Evolutionary conservation across 2,888 invertebrate genomes (phyloP), one percentile per base, ranked within the genome.

Genomic region (Stratiomys singularior): DNA sequence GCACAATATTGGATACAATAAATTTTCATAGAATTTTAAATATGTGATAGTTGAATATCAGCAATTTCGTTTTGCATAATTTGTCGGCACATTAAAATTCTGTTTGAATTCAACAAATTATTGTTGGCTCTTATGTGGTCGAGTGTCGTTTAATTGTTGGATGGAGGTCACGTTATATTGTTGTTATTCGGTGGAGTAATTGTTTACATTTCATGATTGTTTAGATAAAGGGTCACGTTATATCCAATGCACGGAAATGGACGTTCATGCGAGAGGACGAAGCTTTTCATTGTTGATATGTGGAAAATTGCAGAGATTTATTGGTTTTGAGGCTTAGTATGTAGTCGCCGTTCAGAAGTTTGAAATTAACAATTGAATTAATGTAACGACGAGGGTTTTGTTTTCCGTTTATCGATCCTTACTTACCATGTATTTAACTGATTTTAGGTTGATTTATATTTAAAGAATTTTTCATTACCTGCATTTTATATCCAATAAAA

Each of bases 51-150:
- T 64, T 28, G 13, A 30, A 64, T 64, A 30, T 64, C n/a, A 11
- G 37, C 28, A 64, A n/a, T 18, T 27, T 28, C n/a, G 37, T 9
- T 30, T 13, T 27, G 37, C 64, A 64, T 30, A 64, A n/a, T 27
- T 64, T 64, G 28, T 30, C 5, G 13, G 18, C 30, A 64, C 30
- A 64, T 64, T 30, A 64, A 64, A 64, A 28, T n/a, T 64, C 64
- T 30, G 30, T 64, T 28, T 64, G n/a, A 21, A 11, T 30, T 23
- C 5, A 9, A 28, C 30, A n/a, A 28, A 60, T 11, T 60, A 30
- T 64, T 64, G 18, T 23, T 18, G 25, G 25, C 18, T 64, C 9
- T 23, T 15, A 9, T n/a, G 23, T 11, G 30, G 64, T 15, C 30
- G 64, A 30, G 37, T 27, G 64, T 13, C 30, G n/a, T 64, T 30